A percentile compares a stretch with the other conserved stretches of the same genome.
Conservation (phyloP, 2,888 invertebrate species). For the Linnaemya vulpina region DNA sequence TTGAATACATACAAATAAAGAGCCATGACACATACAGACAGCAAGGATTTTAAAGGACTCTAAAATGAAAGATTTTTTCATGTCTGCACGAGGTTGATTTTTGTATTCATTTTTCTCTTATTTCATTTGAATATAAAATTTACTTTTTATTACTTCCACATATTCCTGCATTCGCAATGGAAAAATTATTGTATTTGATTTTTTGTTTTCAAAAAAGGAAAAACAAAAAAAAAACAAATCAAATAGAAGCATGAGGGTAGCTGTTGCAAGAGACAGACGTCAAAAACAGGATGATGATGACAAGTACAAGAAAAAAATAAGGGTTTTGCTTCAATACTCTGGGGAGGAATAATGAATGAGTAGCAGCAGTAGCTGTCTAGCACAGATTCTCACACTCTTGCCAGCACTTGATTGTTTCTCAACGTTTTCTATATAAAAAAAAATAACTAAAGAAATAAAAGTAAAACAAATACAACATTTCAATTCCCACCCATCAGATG, state of each 20-base stretch:
- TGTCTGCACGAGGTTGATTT: slow-evolving; percentile 39
- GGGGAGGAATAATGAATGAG: slow-evolving; percentile 59
- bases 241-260: slow-evolving; percentile 19
- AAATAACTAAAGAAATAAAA: not conserved
- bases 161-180: slow-evolving; percentile 55
- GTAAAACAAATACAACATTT: not conserved
- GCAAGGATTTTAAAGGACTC: slow-evolving; percentile 69
- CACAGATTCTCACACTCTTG: slow-evolving; percentile 39
- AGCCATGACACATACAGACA: slow-evolving; percentile 55
- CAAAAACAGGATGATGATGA: slow-evolving; percentile 4
- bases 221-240: not conserved
- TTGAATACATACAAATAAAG: slow-evolving; percentile 35
- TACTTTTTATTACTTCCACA: slow-evolving; percentile 6
- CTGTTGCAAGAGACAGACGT: slow-evolving; percentile 34
- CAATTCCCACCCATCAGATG: not conserved
- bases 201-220: slow-evolving; percentile 9
- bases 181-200: slow-evolving; percentile 43
- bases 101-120: slow-evolving; percentile 25
- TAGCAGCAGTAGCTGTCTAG: slow-evolving; percentile 53
- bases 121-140: slow-evolving; percentile 52
- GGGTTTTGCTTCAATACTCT: slow-evolving; percentile 16
- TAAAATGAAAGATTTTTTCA: slow-evolving; percentile 44
- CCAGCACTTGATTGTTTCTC: slow-evolving; percentile 15
- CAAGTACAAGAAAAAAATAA: slow-evolving; percentile 7
- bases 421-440: slow-evolving; percentile 5